These are phyloP conservation scores for Leptosomus discolor DNA, from an alignment of 2,113 vertebrate genomes.

Conservation along the genomic window DNA sequence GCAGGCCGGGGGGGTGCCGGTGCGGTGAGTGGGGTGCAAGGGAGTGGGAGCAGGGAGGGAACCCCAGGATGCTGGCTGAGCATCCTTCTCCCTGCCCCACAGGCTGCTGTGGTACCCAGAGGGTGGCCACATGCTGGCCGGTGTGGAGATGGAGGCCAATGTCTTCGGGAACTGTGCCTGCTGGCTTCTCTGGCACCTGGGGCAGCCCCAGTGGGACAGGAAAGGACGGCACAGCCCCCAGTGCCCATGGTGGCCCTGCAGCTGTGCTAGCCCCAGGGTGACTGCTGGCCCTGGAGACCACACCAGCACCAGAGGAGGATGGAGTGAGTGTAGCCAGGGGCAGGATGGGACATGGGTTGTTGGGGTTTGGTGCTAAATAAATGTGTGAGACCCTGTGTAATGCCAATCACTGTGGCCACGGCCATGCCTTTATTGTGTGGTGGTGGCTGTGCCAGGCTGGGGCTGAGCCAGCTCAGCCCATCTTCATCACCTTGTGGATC, in stretches of 20 bases:
- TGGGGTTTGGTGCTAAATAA: neutral
- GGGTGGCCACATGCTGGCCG: slow-evolving; percentile 72
- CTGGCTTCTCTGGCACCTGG: slow-evolving; percentile 78
- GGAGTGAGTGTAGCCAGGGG: rapidly evolving
- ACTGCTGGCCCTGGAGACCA: neutral
- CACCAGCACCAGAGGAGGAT: neutral
- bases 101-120: slow-evolving; percentile 85
- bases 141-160: slow-evolving; percentile 72
- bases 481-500: slow-evolving; percentile 94
- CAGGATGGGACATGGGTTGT: rapidly evolving
- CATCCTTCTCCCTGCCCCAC: neutral
- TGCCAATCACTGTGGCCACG: rapidly evolving
- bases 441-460: neutral
- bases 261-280: neutral
- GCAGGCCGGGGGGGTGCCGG: slow-evolving; percentile 73
- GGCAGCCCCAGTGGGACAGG: rapidly evolving
- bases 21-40: slow-evolving; percentile 55
- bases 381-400: rapidly evolving
- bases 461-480: slow-evolving; percentile 66
- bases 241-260: rapidly evolving
- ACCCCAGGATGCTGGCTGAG: neutral
- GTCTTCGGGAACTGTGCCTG: slow-evolving; percentile 77
- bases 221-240: neutral
- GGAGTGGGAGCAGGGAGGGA: neutral
- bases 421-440: neutral